A percentile compares a stretch with the other conserved stretches of the same genome.
Conservation (phyloP, 2,797 vertebrate genomes). For the Clamator glandarius region DNA sequence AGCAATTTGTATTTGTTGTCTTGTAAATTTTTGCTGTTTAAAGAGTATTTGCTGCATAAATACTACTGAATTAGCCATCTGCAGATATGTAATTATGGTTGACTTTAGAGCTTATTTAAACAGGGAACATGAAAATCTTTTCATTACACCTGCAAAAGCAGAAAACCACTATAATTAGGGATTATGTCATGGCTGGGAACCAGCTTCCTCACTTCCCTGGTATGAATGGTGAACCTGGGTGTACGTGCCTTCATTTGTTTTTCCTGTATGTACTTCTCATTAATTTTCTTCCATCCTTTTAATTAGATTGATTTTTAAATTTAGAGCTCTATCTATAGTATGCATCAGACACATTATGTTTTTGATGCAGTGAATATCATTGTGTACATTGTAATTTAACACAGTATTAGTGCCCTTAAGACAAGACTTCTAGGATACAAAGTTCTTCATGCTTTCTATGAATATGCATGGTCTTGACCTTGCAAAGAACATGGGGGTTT, state of each 20-base stretch:
- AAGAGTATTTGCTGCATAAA: constrained; percentile 42
- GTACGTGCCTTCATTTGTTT: neutral
- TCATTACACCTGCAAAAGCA: constrained; percentile 53
- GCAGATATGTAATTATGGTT: constrained; percentile 42
- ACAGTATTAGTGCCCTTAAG: neutral
- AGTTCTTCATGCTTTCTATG: neutral
- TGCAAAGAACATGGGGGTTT: neutral
- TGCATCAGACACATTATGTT: neutral
- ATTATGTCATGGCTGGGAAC: constrained; percentile 19
- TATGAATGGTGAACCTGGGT: neutral
- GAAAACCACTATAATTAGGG: constrained; percentile 38
- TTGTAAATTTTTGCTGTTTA: constrained; percentile 43
- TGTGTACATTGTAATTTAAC: neutral
- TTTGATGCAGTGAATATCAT: neutral
- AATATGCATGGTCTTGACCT: neutral
- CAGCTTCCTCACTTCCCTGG: neutral
- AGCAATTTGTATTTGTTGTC: constrained; percentile 40
- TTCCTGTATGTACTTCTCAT: neutral
- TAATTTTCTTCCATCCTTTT: neutral
- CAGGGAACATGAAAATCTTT: constrained; percentile 27
- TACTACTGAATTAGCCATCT: constrained; percentile 49
- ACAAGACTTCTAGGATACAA: neutral
- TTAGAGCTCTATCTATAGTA: neutral
- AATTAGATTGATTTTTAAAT: neutral
- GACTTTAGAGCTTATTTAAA: constrained; percentile 57